Base-by-base conservation (phyloP, 2,113 vertebrate genomes). In the Chamaea fasciata region DNA sequence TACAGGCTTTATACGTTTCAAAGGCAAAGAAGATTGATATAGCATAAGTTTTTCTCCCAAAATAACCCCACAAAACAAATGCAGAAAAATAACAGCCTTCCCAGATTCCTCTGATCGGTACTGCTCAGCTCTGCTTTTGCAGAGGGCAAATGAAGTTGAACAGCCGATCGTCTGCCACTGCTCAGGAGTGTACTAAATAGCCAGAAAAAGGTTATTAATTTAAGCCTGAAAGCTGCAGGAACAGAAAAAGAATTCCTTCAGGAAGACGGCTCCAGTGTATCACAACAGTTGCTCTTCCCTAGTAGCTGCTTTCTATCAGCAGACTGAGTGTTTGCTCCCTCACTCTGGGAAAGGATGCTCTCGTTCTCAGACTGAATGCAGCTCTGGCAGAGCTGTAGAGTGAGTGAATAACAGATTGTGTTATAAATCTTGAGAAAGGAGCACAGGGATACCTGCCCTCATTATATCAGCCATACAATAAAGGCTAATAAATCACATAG, bases 41-140 rank as follows among this genome's bases (percentile, higher is more conserved):
- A 95, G 90, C 96, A 96, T 97, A 98, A 98, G 97, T 98, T 97
- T 96, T 77, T 96, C 95, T 97, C 88, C 91, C 67, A 67, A 83
- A 94, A 96, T 70, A 90, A 80, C 55, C 75, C 42, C 71, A 24
- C 23, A 5, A 70, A 83, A 82, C 26, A 88, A 92, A 88, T 73
- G 49, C 17, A 84, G 92, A 91, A 95, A 94, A 84, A 65, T 10
- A 87, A 33, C 94, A 96, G 95, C 88, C 87, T 96, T 94, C 87
- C 33, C 83, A 35, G 94, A 90, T 85, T 93, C 76, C 90, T 94
- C 59, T 86, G 90, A 94, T 68, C 42, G 0, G 83, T 16, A 62
- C 70, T 67, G 95, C 83, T 96, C 95, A 94, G 97, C 86, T 92
- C 59, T 67, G 97, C 89, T 65, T 52, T 35, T 94, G 65, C 92